Conservation (phyloP, 2,113 vertebrate genomes). For the Calonectris borealis region DNA sequence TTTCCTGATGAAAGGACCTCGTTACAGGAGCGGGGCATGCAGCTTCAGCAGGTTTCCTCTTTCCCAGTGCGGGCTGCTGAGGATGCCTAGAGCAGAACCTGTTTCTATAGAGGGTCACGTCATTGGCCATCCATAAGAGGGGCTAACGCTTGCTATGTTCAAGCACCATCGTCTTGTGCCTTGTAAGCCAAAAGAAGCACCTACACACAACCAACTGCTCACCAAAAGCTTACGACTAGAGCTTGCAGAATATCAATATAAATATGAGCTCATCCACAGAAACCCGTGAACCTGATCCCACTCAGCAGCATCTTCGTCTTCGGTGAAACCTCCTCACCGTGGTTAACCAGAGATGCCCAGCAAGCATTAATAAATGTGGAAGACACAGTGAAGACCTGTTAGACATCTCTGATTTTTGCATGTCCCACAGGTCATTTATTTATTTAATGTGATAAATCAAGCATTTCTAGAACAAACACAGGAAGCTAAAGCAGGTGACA, state of each 20-base stretch:
- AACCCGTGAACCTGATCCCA: background rate
- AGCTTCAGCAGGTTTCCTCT: background rate
- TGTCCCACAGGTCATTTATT: background rate
- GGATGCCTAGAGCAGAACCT: background rate
- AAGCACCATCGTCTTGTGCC: background rate
- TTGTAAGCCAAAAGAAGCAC: background rate
- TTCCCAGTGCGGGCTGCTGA: background rate
- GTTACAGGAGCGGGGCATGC: background rate
- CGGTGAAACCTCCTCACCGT: background rate
- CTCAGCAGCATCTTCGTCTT: background rate
- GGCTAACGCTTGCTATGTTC: fast-evolving
- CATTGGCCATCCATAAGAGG: background rate
- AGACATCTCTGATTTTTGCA: background rate
- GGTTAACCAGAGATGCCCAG: background rate
- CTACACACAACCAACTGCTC: background rate
- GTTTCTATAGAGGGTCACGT: background rate
- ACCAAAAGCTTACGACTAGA: background rate
- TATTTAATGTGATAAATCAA: background rate
- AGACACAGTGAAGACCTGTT: background rate
- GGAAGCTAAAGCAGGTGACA: background rate
- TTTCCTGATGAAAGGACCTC: background rate
- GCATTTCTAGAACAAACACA: background rate
- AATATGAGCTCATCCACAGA: background rate
- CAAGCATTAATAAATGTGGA: background rate
- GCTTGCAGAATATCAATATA: background rate